phyloP scores from a whole-genome alignment of 2,888 invertebrate species.

The Nymphalis urticae region DNA sequence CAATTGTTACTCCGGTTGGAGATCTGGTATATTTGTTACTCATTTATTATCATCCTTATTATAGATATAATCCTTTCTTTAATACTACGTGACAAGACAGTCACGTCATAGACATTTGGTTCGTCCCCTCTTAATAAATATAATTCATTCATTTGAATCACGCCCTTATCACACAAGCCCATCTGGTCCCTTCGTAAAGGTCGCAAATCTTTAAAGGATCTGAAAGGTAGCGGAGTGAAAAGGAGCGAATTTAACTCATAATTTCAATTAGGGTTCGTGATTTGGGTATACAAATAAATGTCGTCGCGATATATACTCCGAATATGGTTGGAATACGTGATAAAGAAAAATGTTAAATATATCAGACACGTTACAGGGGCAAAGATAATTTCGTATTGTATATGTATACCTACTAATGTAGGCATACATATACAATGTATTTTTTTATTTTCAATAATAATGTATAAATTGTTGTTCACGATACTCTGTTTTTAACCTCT shows the following conservation, averaged over 20 bases:
- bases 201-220: constrained; percentile 39
- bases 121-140: constrained; percentile 26
- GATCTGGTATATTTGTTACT: too few relatives aligned
- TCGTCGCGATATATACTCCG: background rate
- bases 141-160: constrained; percentile 44
- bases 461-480: too few relatives aligned
- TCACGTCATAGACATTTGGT: background rate
- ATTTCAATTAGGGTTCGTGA: constrained; percentile 31
- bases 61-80: background rate
- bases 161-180: constrained; percentile 38
- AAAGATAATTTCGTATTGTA: too few relatives aligned
- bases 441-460: too few relatives aligned
- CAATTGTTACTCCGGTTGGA: too few relatives aligned
- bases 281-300: constrained; percentile 25
- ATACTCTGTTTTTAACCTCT: too few relatives aligned
- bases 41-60: too few relatives aligned
- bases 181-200: constrained; percentile 42
- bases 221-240: constrained; percentile 31
- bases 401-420: too few relatives aligned
- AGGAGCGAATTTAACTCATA: constrained; percentile 33
- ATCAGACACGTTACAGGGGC: too few relatives aligned
- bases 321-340: background rate
- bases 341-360: background rate
- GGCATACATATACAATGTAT: too few relatives aligned
- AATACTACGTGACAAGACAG: background rate